phyloP scores from a whole-genome alignment of 2,888 invertebrate genomes.

The Chymomyza caudatula region DNA sequence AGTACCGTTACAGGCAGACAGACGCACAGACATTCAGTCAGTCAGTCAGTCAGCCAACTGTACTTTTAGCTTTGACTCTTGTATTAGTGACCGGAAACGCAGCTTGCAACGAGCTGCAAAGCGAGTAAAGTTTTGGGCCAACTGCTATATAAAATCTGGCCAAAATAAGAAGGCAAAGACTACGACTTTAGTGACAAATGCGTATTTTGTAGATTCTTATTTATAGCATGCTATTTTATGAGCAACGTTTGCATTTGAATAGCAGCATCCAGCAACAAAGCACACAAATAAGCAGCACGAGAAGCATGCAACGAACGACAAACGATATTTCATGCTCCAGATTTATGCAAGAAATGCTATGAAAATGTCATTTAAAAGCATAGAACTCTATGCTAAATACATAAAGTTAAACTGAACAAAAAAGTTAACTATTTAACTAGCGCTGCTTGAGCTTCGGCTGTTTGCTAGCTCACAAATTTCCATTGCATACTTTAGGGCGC shows the following conservation, averaged over 20 bases:
- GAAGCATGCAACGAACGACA: not conserved
- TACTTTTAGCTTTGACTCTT: conserved; percentile 67
- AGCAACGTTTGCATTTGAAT: conserved; percentile 59
- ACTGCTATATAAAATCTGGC: not conserved
- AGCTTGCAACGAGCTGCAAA: conserved; percentile 52
- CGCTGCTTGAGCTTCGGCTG: not conserved
- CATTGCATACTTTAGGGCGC: not conserved
- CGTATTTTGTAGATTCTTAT: conserved; percentile 58
- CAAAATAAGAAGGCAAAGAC: not conserved
- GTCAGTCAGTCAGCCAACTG: conserved; percentile 35
- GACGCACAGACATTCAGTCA: conserved; percentile 16
- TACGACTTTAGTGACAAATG: conserved; percentile 42
- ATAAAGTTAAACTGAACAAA: too few species aligned
- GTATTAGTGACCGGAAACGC: conserved; percentile 72
- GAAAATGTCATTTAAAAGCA: conserved; percentile 32
- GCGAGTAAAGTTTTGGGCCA: not conserved
- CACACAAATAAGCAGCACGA: not conserved
- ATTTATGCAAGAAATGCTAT: not conserved
- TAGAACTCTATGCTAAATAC: conserved; percentile 26
- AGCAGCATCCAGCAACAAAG: conserved; percentile 26
- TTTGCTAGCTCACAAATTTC: not conserved
- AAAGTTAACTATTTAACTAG: too few species aligned
- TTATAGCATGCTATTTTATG: conserved; percentile 52
- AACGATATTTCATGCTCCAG: conserved; percentile 12
- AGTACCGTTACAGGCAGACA: conserved; percentile 53